Evolutionary conservation across 2,113 vertebrate genomes (phyloP), one percentile per base, ranked within the genome.

Genomic region (Cnemophilus loriae): DNA sequence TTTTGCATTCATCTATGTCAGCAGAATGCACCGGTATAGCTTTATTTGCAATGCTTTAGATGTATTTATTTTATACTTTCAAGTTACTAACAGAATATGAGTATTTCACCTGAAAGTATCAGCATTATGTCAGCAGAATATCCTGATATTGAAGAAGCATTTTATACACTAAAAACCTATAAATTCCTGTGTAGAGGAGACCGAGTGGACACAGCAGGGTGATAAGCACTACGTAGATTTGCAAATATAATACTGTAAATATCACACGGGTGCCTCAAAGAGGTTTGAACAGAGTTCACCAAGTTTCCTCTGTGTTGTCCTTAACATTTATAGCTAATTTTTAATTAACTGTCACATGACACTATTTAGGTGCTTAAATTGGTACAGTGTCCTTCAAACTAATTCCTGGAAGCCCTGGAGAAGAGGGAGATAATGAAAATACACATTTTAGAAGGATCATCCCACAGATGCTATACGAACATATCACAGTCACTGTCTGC

Each of bases 1-100:
- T 83, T 97, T 91, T 89, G 50, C 20, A 70, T 92, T 83, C 42
- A 86, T 80, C 84, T 92, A 0, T 91, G 88, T 89, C 77, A 91
- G 65, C 57, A 84, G 47, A 65, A 92, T 50, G 59, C 35, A 26
- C 32, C 52, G 32, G 27, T 78, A 80, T 7, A 64, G 59, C 49
- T 89, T 71, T 92, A 57, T 85, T 78, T 87, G 75, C 84, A 83
- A 78, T 33, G 44, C 37, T 64, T 69, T 78, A 85, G 68, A 83
- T 52, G 52, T n/a, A 56, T 80, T 81, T 89, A 32, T 95, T 84
- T 91, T 92, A 77, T 65, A 95, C 69, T 77, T 91, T 77, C 63
- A 89, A 67, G 69, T 86, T 77, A 57, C 52, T 68, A 81, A 64
- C 9, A 74, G 49, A 86, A 92, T 39, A 65, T 23, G 33, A 94